Conservation (phyloP, 2,797 vertebrate species). For the Saguinus oedipus region DNA sequence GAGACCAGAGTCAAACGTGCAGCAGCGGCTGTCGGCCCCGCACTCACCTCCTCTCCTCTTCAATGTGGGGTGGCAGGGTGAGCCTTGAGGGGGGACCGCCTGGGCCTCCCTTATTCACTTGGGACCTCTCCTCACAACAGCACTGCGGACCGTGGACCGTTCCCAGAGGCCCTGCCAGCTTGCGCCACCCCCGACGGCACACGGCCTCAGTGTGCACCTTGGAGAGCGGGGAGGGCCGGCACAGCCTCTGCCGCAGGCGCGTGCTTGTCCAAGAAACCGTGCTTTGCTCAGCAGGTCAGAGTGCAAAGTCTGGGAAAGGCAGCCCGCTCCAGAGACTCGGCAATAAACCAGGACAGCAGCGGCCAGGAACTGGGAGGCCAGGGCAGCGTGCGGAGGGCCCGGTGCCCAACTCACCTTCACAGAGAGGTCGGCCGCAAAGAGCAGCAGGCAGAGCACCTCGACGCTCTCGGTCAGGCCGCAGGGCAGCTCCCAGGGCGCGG, state of each 20-base stretch:
- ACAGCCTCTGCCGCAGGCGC: not conserved
- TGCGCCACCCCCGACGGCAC: rapidly evolving
- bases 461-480: slow-evolving; percentile 92
- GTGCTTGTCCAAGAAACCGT: not conserved
- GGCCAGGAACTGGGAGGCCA: rapidly evolving
- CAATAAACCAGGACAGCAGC: too few relatives aligned
- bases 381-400: rapidly evolving
- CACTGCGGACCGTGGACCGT: rapidly evolving
- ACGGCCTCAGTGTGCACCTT: too few relatives aligned
- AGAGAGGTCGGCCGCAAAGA: slow-evolving; percentile 88
- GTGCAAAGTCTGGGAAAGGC: not conserved
- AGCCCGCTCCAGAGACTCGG: rapidly evolving
- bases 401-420: slow-evolving; percentile 88
- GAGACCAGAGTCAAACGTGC: not conserved
- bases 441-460: slow-evolving; percentile 90
- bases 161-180: not conserved
- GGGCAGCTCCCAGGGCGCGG: slow-evolving; percentile 87
- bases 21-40: not conserved
- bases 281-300: not conserved
- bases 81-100: not conserved
- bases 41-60: not conserved
- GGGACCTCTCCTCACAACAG: not conserved
- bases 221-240: not conserved
- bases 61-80: rapidly evolving
- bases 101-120: rapidly evolving